Base-by-base conservation (phyloP, 2,113 vertebrate genomes). In the Calidris pugnax region DNA sequence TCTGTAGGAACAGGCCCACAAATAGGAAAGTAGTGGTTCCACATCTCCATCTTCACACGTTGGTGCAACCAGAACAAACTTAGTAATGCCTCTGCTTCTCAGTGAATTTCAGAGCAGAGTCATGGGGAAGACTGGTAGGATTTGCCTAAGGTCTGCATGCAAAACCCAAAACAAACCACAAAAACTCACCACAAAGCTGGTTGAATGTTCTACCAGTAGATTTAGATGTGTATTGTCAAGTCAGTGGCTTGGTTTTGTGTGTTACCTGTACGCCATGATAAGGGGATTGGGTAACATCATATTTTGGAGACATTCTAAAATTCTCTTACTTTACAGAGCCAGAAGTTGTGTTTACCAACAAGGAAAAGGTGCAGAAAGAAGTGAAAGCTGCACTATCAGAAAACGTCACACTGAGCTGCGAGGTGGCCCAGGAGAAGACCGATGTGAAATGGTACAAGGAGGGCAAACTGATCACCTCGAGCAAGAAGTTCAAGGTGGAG, bases 401-500 rank as follows among this genome's bases (percentile, higher is more conserved):
- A 78, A 97, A 97, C 5, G 91, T 97, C 84, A 96, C 63, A 0
- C 97, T 99, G 95, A 98, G 82, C 97, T 99, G 99, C 0, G 98
- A 99, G 95, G 98, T 99, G 77, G 98, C 98, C 88, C 97, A 98
- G 83, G 97, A 98, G 35, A 98, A 98, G 53, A 98, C 95, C 0
- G 91, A 95, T 3, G 99, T 99, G 90, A 98, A 98, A 7, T 99
- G 99, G 99, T 99, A 94, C 97, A 99, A 99, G 96, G 98, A 99
- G 1, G 97, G 98, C 14, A 97, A 98, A 55, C 94, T 94, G 60
- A 35, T 98, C 93, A 97, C 76, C 37, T 39, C 37, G 37, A 39
- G 37, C 37, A 39, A 39, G 37, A 39, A 39, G 37, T 39, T 39
- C 37, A 39, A 39, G 37, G 37, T 39, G 37, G 37, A 39, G 37